These are phyloP conservation scores for Nemopilema nomurai DNA, from an alignment of 30 jellyfish, hydroid and myxozoan genomes.

Conservation along the genomic window DNA sequence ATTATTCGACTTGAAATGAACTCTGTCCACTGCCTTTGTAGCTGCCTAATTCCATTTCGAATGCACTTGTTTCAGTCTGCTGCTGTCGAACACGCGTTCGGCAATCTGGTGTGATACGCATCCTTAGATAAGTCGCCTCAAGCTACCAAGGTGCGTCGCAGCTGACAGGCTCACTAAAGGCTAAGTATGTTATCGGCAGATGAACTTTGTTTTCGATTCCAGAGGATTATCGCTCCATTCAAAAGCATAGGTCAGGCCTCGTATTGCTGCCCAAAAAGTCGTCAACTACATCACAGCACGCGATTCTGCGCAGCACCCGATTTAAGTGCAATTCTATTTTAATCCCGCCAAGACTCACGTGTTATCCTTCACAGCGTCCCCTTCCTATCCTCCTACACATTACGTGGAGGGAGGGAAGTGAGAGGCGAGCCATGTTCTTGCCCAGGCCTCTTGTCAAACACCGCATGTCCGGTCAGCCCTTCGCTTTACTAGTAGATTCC, in stretches of 20 bases:
- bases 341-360: neutral
- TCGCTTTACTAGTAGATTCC: no score
- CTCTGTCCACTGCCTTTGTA: neutral
- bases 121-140: conserved; percentile 20
- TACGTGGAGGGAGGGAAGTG: neutral
- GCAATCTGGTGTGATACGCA: neutral
- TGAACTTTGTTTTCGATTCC: neutral
- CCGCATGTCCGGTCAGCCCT: no score
- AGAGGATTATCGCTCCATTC: neutral
- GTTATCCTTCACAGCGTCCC: neutral
- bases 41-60: neutral
- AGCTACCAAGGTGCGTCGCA: conserved; percentile 24
- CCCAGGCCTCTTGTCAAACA: neutral
- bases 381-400: neutral
- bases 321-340: neutral
- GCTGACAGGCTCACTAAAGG: conserved; percentile 24
- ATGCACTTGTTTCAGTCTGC: neutral
- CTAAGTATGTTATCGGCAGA: conserved; percentile 21
- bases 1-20: neutral
- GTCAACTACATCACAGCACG: neutral
- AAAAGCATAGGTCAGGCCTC: neutral
- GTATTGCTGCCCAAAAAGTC: neutral
- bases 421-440: neutral
- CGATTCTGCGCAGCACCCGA: neutral
- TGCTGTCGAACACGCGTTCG: neutral